phyloP scores from a whole-genome alignment of 2,888 invertebrate species.

The Lepas anatifera region DNA sequence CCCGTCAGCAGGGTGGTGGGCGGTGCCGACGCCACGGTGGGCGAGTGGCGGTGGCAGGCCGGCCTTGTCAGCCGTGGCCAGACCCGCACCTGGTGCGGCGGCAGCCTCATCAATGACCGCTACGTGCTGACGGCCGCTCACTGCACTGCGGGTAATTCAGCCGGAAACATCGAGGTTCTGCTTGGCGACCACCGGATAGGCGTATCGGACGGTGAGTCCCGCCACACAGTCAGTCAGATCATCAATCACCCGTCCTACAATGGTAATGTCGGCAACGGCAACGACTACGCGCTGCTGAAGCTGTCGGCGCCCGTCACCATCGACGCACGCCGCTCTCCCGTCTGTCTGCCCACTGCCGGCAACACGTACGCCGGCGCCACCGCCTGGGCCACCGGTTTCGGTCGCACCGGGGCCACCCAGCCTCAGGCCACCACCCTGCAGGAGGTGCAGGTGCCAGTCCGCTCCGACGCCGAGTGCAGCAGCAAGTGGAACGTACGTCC shows the following conservation, averaged over 20 bases:
- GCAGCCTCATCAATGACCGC: slow-evolving; percentile 4
- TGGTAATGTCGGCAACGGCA: background rate
- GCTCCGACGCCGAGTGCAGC: too few relatives aligned
- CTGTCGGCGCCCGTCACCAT: slow-evolving; percentile 1
- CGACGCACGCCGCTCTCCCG: slow-evolving; percentile 13
- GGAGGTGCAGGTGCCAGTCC: slow-evolving; percentile 15
- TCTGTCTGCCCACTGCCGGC: slow-evolving; percentile 13
- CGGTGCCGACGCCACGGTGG: background rate
- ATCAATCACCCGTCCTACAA: background rate
- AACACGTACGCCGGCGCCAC: slow-evolving; percentile 2
- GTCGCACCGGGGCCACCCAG: background rate
- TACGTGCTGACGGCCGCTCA: slow-evolving; percentile 10
- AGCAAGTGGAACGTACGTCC: too few relatives aligned
- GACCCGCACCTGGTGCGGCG: background rate
- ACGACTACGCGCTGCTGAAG: slow-evolving; percentile 16
- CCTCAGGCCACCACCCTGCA: background rate
- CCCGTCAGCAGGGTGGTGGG: background rate
- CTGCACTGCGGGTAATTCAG: background rate
- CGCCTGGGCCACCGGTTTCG: slow-evolving; percentile 16
- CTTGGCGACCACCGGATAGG: background rate
- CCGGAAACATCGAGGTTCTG: background rate
- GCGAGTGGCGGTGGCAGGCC: slow-evolving; percentile 6
- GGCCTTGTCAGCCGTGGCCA: background rate
- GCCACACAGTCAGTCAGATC: background rate
- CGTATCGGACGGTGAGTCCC: background rate